These are phyloP conservation scores for Stenchaetothrips biformis DNA, from an alignment of 2,888 invertebrate genomes.

Conservation along the genomic window DNA sequence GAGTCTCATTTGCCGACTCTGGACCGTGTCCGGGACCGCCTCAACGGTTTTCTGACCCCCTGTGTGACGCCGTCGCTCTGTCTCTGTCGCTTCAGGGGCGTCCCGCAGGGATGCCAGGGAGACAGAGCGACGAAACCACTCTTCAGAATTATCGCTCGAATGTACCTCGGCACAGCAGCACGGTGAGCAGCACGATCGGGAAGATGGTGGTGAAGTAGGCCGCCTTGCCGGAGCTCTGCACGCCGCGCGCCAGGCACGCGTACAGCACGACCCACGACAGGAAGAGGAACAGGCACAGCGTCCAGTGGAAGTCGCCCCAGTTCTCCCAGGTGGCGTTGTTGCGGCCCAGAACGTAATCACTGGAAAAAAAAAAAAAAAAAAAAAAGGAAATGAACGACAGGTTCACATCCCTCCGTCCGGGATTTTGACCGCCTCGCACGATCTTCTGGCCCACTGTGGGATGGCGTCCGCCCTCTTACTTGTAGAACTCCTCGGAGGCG, in stretches of 20 bases:
- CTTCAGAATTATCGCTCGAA: no score
- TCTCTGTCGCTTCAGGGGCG: no score
- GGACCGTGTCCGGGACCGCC: no score
- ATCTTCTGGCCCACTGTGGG: no score
- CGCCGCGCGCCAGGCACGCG: conserved; percentile 52
- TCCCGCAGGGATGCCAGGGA: no score
- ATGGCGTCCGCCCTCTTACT: conserved; percentile 50
- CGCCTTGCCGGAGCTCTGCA: conserved; percentile 58
- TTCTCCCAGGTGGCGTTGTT: conserved; percentile 39
- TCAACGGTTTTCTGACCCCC: no score
- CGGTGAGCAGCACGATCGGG: conserved; percentile 58
- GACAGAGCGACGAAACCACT: no score
- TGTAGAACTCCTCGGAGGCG: conserved; percentile 63
- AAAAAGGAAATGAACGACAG: no score
- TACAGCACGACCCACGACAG: conserved; percentile 53
- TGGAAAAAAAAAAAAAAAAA: not conserved
- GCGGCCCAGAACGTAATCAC: conserved; percentile 34
- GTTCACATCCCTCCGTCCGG: no score
- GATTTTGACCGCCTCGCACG: no score
- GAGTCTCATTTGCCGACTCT: no score
- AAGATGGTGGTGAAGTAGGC: conserved; percentile 68
- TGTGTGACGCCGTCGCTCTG: no score
- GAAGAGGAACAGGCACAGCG: conserved; percentile 50
- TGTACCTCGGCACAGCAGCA: conserved; percentile 54
- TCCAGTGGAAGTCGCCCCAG: conserved; percentile 49